Evolutionary conservation across 2,888 invertebrate species (phyloP).

Genomic region (Clistopyga incitator): DNA sequence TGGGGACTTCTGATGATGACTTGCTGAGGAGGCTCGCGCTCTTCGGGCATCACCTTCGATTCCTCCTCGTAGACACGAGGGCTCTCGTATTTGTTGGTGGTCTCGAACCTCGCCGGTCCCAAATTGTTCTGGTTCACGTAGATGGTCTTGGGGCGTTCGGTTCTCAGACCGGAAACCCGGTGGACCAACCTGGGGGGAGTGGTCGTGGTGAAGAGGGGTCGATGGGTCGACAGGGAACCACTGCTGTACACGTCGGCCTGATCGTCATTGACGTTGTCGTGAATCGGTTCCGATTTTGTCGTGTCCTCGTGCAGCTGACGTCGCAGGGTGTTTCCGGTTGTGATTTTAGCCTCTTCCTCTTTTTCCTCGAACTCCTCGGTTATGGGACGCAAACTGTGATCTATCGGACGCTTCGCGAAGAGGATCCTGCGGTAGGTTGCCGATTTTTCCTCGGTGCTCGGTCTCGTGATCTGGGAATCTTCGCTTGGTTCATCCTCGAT

Average conservation of each 20-base stretch:
- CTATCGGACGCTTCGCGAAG: conserved; percentile 80
- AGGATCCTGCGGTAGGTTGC: conserved; percentile 75
- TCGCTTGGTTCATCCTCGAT: conserved; percentile 71
- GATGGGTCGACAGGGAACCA: conserved; percentile 87
- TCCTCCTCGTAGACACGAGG: conserved; percentile 76
- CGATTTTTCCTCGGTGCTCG: conserved; percentile 76
- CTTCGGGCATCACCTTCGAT: conserved; percentile 75
- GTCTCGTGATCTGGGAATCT: conserved; percentile 81
- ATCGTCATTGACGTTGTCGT: conserved; percentile 88
- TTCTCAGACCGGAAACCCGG: conserved; percentile 73
- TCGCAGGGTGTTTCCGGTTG: conserved; percentile 86
- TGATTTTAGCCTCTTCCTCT: conserved; percentile 82
- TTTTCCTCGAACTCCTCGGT: conserved; percentile 83
- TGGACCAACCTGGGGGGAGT: conserved; percentile 86
- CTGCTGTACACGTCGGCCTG: conserved; percentile 89
- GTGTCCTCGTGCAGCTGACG: conserved; percentile 87
- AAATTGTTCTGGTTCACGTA: conserved; percentile 76
- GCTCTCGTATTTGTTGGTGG: conserved; percentile 73
- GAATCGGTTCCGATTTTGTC: conserved; percentile 84
- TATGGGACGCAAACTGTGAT: conserved; percentile 81
- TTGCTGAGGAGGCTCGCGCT: conserved; percentile 76
- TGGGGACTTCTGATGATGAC: conserved; percentile 74
- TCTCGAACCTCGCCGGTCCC: conserved; percentile 78
- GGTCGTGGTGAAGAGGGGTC: conserved; percentile 89
- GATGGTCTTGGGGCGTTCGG: conserved; percentile 76